A percentile compares a stretch with the other conserved stretches of the same genome.
These are phyloP conservation scores for Thunnus thynnus DNA, from an alignment of 2,113 vertebrate genomes.

Conservation along the genomic window DNA sequence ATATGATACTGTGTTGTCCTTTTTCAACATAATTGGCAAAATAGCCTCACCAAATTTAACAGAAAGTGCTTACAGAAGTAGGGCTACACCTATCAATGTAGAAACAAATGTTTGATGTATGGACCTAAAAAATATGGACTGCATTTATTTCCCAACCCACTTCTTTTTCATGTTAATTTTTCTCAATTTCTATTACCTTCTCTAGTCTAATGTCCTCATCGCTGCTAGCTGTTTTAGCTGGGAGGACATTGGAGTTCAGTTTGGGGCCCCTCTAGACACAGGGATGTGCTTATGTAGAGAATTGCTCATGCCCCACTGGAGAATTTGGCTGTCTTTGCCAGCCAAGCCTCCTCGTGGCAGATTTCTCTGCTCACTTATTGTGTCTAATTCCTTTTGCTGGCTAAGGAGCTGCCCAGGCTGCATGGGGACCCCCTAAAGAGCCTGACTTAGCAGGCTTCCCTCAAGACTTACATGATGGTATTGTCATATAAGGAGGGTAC, in stretches of 20 bases:
- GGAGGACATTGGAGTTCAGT: slow-evolving; percentile 40
- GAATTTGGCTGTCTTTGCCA: slow-evolving; percentile 55
- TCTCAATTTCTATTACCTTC: neutral
- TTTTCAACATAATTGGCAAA: slow-evolving; percentile 40
- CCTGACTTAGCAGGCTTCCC: slow-evolving; percentile 40
- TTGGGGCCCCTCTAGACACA: slow-evolving; percentile 34
- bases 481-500: slow-evolving; percentile 31
- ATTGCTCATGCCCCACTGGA: slow-evolving; percentile 60
- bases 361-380: slow-evolving; percentile 63
- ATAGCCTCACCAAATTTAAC: slow-evolving; percentile 38
- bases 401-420: slow-evolving; percentile 29
- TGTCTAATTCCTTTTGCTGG: slow-evolving; percentile 58
- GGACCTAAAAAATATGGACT: slow-evolving; percentile 32
- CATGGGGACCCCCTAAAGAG: slow-evolving; percentile 45
- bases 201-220: slow-evolving; percentile 20
- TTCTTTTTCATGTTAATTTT: neutral
- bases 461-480: slow-evolving; percentile 37
- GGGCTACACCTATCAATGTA: slow-evolving; percentile 21
- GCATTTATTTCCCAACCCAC: slow-evolving; percentile 41
- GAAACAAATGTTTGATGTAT: slow-evolving; percentile 31
- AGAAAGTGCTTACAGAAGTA: slow-evolving; percentile 38
- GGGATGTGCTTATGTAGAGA: slow-evolving; percentile 63
- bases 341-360: slow-evolving; percentile 58
- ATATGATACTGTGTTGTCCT: slow-evolving; percentile 19
- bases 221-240: slow-evolving; percentile 51